Evolutionary conservation across 2,888 invertebrate genomes (phyloP).

Genomic region (Melieria picta): DNA sequence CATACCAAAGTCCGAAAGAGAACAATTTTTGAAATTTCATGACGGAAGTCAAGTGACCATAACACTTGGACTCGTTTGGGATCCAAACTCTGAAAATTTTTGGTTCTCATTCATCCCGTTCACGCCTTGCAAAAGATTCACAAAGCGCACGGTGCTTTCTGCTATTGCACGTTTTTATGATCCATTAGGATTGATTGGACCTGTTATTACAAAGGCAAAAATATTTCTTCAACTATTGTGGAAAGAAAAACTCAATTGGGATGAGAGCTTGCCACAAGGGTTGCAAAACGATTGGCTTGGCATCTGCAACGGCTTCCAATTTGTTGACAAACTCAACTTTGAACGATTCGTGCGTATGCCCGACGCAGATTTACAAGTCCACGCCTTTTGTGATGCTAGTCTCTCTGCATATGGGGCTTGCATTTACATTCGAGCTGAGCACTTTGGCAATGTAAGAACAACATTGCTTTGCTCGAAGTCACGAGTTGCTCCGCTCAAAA

Average conservation of each 20-base stretch:
- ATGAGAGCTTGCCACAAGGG: constrained; percentile 21
- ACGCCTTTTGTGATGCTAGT: constrained; percentile 11
- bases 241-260: constrained; percentile 35
- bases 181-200: constrained; percentile 37
- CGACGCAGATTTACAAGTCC: constrained; percentile 1
- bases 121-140: constrained; percentile 6
- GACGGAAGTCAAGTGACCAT: constrained; percentile 38
- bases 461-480: constrained; percentile 26
- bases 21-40: constrained; percentile 35
- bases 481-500: constrained; percentile 27
- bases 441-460: not conserved
- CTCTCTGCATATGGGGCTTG: constrained; percentile 10
- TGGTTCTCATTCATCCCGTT: constrained; percentile 28
- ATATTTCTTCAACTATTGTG: constrained; percentile 37
- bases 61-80: constrained; percentile 37
- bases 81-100: constrained; percentile 33
- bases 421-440: constrained; percentile 2
- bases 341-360: not conserved
- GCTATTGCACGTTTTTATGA: constrained; percentile 34
- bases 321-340: not conserved
- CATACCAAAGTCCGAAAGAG: constrained; percentile 6
- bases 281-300: too few relatives aligned
- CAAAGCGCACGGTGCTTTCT: constrained; percentile 35
- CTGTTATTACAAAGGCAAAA: constrained; percentile 38
- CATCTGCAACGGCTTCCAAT: too few relatives aligned